These are phyloP conservation scores for Pomacea maculata DNA, from an alignment of 1,140 invertebrate species.

Conservation along the genomic window DNA sequence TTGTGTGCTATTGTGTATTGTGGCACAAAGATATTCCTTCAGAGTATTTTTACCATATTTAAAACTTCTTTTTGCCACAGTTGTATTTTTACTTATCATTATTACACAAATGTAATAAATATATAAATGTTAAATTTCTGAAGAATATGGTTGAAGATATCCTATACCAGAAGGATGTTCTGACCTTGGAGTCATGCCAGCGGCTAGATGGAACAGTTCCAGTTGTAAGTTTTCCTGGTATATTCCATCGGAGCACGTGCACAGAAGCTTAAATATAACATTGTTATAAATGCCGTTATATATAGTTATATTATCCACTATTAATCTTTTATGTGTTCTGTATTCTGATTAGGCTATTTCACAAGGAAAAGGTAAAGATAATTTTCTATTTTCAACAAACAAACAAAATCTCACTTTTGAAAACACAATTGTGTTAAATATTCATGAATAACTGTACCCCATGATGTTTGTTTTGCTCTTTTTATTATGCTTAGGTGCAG, in stretches of 20 bases:
- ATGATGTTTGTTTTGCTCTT: background rate
- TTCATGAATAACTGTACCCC: too few species aligned
- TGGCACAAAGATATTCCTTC: background rate
- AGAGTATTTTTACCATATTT: background rate
- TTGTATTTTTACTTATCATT: background rate
- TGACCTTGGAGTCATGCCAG: constrained; percentile 45
- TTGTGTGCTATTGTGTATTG: background rate
- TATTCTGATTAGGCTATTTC: background rate
- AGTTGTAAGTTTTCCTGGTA: constrained; percentile 40
- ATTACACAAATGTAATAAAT: background rate
- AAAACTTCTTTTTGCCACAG: background rate
- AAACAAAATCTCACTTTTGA: too few species aligned
- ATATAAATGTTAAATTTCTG: constrained; percentile 22
- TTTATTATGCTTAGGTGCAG: background rate
- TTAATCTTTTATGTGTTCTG: background rate
- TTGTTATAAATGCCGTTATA: background rate
- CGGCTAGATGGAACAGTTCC: constrained; percentile 53
- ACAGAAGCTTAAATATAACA: background rate
- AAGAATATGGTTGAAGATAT: constrained; percentile 60
- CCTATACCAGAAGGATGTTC: constrained; percentile 49
- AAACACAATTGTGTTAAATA: too few species aligned
- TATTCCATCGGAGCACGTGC: background rate
- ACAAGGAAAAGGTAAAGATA: background rate
- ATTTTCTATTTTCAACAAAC: background rate
- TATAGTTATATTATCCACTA: background rate